Percentiles rank a stretch among this genome's conserved stretches.
phyloP scores from a whole-genome alignment of 1,140 invertebrate species.

The Drosophila repleta region DNA sequence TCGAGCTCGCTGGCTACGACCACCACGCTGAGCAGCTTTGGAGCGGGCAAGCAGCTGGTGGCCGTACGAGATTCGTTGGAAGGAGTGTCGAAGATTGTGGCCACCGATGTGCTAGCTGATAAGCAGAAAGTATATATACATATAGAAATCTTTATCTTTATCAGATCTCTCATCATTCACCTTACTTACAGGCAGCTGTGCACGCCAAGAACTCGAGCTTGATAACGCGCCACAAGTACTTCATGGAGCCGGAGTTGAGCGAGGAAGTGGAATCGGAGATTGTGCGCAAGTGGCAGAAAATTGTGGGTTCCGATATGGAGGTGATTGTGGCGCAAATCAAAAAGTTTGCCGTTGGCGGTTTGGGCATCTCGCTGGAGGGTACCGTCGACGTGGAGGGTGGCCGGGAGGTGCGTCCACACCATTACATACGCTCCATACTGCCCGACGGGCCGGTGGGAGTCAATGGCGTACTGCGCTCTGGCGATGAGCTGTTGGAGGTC shows the following conservation, averaged over 20 bases:
- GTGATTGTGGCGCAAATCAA: conserved; percentile 94
- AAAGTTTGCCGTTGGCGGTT: conserved; percentile 94
- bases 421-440: conserved; percentile 96
- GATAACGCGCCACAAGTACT: conserved; percentile 79
- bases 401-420: conserved; percentile 94
- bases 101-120: conserved; percentile 67
- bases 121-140: conserved; percentile 54
- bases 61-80: conserved; percentile 72
- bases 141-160: not conserved
- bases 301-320: conserved; percentile 90
- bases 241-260: conserved; percentile 85
- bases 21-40: conserved; percentile 70
- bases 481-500: conserved; percentile 96
- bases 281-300: conserved; percentile 92
- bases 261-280: conserved; percentile 91
- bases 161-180: not conserved
- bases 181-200: conserved; percentile 39
- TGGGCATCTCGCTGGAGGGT: conserved; percentile 98
- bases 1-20: conserved; percentile 51
- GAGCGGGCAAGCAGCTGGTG: conserved; percentile 72
- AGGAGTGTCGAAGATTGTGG: conserved; percentile 67
- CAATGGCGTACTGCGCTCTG: conserved; percentile 91
- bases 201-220: conserved; percentile 68
- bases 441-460: conserved; percentile 97
- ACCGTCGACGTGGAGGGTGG: conserved; percentile 98